Evolutionary conservation across 2,888 invertebrate genomes (phyloP).

Genomic region (Meliscaeva auricollis): DNA sequence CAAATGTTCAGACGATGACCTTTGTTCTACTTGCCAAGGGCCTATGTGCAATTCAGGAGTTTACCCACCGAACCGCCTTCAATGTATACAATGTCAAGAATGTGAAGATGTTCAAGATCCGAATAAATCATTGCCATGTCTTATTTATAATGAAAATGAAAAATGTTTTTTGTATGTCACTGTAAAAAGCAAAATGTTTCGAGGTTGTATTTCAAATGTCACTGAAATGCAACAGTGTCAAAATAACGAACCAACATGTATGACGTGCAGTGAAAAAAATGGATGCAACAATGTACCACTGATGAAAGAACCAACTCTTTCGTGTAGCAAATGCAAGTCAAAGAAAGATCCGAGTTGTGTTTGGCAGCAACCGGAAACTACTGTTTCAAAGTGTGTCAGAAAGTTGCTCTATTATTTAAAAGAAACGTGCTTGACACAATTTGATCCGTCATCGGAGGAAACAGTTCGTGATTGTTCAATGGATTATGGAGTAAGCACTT

Average conservation of each 20-base stretch:
- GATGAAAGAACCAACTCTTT: constrained; percentile 62
- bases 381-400: constrained; percentile 53
- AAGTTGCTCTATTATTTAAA: constrained; percentile 71
- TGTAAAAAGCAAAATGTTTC: constrained; percentile 62
- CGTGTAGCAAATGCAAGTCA: constrained; percentile 75
- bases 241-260: constrained; percentile 59
- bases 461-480: constrained; percentile 76
- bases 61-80: constrained; percentile 55
- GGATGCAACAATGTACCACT: constrained; percentile 73
- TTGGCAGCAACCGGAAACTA: constrained; percentile 63
- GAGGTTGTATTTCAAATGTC: constrained; percentile 65
- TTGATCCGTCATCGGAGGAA: constrained; percentile 42
- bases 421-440: constrained; percentile 73
- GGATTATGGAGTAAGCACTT: constrained; percentile 73
- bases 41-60: constrained; percentile 71
- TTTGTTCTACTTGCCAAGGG: constrained; percentile 23
- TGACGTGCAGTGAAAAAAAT: constrained; percentile 48
- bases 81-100: constrained; percentile 73
- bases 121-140: constrained; percentile 44
- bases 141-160: constrained; percentile 56
- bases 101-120: constrained; percentile 66
- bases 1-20: neutral
- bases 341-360: constrained; percentile 58
- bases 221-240: constrained; percentile 53
- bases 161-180: constrained; percentile 72